Conservation (phyloP, 2,113 vertebrate genomes). For the Lipophrys pholis region DNA sequence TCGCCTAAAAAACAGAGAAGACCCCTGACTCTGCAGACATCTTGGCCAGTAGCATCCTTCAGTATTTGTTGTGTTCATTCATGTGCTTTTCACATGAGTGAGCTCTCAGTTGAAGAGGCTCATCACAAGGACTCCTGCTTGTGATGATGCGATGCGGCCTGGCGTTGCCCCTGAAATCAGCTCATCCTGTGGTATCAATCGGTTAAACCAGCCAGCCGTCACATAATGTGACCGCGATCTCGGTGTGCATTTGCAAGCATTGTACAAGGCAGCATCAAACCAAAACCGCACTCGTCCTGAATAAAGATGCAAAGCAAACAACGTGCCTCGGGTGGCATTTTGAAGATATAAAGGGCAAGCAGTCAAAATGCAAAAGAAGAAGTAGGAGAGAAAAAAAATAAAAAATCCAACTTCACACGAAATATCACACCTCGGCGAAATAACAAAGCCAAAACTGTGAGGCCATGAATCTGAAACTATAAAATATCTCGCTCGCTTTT, state of each 20-base stretch:
- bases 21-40: constrained; percentile 10
- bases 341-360: not conserved
- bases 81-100: not conserved
- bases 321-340: not conserved
- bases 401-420: no score
- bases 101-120: constrained; percentile 20
- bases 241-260: not conserved
- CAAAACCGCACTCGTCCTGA: not conserved
- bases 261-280: not conserved
- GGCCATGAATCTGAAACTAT: not conserved
- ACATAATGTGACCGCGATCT: constrained; percentile 24
- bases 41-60: constrained; percentile 4
- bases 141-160: not conserved
- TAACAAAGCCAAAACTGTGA: not conserved
- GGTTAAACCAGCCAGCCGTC: constrained; percentile 31
- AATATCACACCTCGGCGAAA: no score
- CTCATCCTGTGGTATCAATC: constrained; percentile 15
- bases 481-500: not conserved
- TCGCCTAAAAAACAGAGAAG: constrained; percentile 12
- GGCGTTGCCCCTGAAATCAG: constrained; percentile 22
- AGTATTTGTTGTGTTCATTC: not conserved
- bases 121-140: constrained; percentile 28
- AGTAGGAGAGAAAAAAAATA: no score
- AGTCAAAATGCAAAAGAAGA: not conserved
- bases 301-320: not conserved